Percentiles rank a stretch among this genome's conserved stretches.
Conservation (phyloP, 2,888 invertebrate genomes). For the Pachymerium ferrugineum region DNA sequence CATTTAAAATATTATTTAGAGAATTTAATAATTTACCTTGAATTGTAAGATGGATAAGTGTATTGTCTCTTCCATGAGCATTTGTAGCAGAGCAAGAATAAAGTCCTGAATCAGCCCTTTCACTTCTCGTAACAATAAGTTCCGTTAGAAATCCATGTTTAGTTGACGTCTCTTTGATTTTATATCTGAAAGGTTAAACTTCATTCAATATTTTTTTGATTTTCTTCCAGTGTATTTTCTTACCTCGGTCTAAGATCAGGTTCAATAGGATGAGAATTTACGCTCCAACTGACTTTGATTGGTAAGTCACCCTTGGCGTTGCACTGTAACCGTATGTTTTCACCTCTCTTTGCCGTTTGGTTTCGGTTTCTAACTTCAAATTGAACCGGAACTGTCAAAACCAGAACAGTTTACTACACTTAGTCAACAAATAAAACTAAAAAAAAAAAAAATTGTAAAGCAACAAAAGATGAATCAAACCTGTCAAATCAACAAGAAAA, state of each 20-base stretch:
- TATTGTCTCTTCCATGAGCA: background rate
- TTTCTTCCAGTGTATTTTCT: no score
- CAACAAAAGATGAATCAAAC: no score
- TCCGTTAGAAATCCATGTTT: background rate
- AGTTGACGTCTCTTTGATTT: background rate
- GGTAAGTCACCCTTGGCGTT: slow-evolving; percentile 85
- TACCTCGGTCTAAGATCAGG: background rate
- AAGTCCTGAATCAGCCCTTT: background rate
- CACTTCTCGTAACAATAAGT: background rate
- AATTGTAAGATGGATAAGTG: background rate
- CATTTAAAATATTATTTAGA: no score
- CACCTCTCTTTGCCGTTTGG: slow-evolving; percentile 82
- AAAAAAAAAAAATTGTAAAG: no score
- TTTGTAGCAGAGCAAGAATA: background rate
- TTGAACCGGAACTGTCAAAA: slow-evolving; percentile 73
- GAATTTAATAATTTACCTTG: no score
- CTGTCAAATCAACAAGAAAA: no score
- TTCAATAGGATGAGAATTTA: slow-evolving; percentile 54
- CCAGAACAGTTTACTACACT: no score
- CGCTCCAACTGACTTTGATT: slow-evolving; percentile 89
- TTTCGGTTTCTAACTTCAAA: slow-evolving; percentile 87
- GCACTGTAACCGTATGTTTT: slow-evolving; percentile 84
- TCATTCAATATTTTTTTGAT: background rate
- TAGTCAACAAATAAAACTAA: no score
- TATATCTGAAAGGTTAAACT: background rate